Evolutionary conservation across 53 echinoderm and acorn worm species (phyloP).

Genomic region (Paracentrotus lividus): DNA sequence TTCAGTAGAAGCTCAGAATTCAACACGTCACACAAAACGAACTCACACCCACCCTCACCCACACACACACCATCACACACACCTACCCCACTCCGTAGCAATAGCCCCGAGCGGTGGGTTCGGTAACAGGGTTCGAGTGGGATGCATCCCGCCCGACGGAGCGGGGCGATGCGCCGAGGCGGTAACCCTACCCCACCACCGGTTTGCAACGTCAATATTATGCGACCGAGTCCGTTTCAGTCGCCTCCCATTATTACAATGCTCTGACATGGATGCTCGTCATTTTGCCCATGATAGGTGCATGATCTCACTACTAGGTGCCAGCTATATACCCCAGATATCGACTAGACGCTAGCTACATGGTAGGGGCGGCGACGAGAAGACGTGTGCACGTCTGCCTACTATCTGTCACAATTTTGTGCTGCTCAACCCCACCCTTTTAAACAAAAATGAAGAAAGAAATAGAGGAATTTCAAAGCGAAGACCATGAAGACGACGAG

Average conservation of each 20-base stretch:
- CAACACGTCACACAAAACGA: neutral
- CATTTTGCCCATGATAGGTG: conserved; percentile 30
- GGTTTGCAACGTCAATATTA: conserved; percentile 75
- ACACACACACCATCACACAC: neutral
- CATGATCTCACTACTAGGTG: conserved; percentile 44
- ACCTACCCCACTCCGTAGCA: neutral
- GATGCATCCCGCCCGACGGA: conserved; percentile 52
- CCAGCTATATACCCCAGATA: neutral
- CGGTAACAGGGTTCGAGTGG: conserved; percentile 63
- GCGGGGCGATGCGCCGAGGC: conserved; percentile 63
- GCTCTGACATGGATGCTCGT: conserved; percentile 67
- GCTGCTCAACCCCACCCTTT: too few species aligned
- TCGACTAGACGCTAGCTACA: neutral
- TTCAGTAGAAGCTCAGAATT: neutral
- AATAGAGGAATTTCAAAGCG: too few species aligned
- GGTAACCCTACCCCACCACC: conserved; percentile 70
- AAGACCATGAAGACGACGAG: too few species aligned
- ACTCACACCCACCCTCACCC: neutral
- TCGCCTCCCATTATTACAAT: conserved; percentile 54
- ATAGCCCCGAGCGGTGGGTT: conserved; percentile 70
- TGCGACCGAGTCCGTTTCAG: conserved; percentile 69
- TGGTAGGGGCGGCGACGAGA: neutral
- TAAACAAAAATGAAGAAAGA: too few species aligned
- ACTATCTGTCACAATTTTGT: neutral
- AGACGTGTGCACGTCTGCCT: neutral